Base-by-base conservation (phyloP, 2,888 invertebrate species). In the Ochropleura leucogaster region DNA sequence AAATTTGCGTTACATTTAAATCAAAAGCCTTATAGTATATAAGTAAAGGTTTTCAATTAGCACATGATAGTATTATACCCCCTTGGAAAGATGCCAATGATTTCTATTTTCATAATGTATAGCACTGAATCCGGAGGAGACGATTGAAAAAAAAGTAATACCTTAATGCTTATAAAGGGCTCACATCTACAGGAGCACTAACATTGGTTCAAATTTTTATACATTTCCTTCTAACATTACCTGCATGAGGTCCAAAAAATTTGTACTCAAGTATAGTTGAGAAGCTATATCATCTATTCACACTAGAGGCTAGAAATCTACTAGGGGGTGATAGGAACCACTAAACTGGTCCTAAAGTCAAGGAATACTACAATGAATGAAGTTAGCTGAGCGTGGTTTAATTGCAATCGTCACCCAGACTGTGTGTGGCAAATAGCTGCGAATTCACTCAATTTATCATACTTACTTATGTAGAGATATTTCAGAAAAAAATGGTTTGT, bases 291-390 rank as follows among this genome's bases (percentile, higher is more conserved):
- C 46, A 55, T 46, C 68, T 71, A 69, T 49, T 47, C 77, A 72
- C 53, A 68, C 73, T 69, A 80, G 20, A 72, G n/a, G n/a, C 72
- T 66, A 78, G 47, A 40, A 44, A 55, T 44, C 79, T 72, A 79
- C 84, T 80, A 40, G 44, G 46, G 57, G 68, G 57, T 62, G 14
- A 47, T 57, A 42, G 53, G 51, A 66, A 68, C 84, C 60, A 51
- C 63, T 65, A 72, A 47, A 62, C 53, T 57, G 65, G 73, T 46
- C 60, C 46, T 46, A 60, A 53, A 68, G 30, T 65, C 14, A 16
- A 60, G 40, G 55, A 63, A 14, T 59, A 47, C 81, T 81, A 81
- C 68, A 60, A 81, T 81, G 84, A 81, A 59, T 84, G 84, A 84
- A 68, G 46, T 57, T 53, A 80, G 74, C 84, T 62, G 66, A 83